A percentile compares a stretch with the other conserved stretches of the same genome.
Evolutionary conservation across 2,888 invertebrate genomes (phyloP).

Genomic region (Achlya flavicornis): DNA sequence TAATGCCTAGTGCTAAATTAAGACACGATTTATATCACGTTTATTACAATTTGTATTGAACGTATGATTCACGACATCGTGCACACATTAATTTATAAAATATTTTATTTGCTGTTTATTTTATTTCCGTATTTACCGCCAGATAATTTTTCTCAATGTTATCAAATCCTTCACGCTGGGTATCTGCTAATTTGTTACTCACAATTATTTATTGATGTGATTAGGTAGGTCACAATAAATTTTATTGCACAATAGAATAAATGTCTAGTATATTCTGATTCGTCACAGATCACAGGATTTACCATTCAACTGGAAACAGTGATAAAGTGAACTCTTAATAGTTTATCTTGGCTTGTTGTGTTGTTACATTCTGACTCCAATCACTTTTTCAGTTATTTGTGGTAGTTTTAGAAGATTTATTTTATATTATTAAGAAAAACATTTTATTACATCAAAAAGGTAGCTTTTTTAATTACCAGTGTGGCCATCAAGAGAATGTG

Average conservation of each 20-base stretch:
- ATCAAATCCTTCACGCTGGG: not conserved
- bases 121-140: too few relatives aligned
- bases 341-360: not conserved
- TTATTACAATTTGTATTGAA: slow-evolving; percentile 13
- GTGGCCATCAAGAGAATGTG: too few relatives aligned
- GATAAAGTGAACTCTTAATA: too few relatives aligned
- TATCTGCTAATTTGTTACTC: slow-evolving; percentile 8
- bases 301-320: not conserved
- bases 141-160: not conserved
- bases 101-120: not conserved
- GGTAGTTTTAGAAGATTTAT: too few relatives aligned
- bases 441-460: too few relatives aligned
- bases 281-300: too few relatives aligned
- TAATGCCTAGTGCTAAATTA: slow-evolving; percentile 60
- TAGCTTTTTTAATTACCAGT: too few relatives aligned
- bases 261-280: slow-evolving; percentile 6
- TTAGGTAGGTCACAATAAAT: slow-evolving; percentile 1
- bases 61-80: not conserved
- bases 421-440: too few relatives aligned
- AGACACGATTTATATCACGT: slow-evolving; percentile 9
- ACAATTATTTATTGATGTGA: slow-evolving; percentile 3
- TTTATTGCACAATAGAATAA: not conserved
- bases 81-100: not conserved
- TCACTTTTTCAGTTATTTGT: not conserved
- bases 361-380: not conserved